phyloP scores from a whole-genome alignment of 2,888 invertebrate genomes.

The Eupsilia transversa region DNA sequence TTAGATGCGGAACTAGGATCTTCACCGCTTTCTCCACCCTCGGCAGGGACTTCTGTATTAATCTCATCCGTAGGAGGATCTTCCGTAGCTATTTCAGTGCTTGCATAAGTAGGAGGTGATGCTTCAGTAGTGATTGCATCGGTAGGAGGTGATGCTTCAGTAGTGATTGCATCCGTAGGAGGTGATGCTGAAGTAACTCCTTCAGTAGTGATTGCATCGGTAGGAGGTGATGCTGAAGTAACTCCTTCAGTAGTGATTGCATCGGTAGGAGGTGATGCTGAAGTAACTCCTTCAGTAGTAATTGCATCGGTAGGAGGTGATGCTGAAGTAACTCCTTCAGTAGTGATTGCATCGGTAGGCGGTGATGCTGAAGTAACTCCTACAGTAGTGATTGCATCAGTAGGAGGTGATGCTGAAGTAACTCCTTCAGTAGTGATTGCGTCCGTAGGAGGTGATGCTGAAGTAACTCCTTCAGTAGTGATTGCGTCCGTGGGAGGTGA shows the following conservation, averaged over 20 bases:
- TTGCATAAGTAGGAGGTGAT: background rate
- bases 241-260: background rate
- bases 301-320: background rate
- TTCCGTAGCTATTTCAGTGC: background rate
- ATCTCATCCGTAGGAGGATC: background rate
- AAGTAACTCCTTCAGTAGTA: background rate
- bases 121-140: background rate
- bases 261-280: background rate
- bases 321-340: background rate
- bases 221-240: background rate
- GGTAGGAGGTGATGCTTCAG: background rate
- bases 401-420: background rate
- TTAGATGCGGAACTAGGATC: conserved; percentile 75
- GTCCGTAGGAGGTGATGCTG: background rate
- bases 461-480: background rate
- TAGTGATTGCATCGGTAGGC: background rate
- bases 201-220: background rate
- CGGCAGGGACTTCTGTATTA: background rate
- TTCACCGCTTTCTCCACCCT: background rate
- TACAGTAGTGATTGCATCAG: background rate
- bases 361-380: background rate
- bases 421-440: background rate
- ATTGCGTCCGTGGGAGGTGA: background rate
- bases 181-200: background rate
- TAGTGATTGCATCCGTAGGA: background rate